Percentiles rank a stretch among this genome's conserved stretches.
phyloP scores from a whole-genome alignment of 2,113 vertebrate genomes.

The Lophura nycthemera region DNA sequence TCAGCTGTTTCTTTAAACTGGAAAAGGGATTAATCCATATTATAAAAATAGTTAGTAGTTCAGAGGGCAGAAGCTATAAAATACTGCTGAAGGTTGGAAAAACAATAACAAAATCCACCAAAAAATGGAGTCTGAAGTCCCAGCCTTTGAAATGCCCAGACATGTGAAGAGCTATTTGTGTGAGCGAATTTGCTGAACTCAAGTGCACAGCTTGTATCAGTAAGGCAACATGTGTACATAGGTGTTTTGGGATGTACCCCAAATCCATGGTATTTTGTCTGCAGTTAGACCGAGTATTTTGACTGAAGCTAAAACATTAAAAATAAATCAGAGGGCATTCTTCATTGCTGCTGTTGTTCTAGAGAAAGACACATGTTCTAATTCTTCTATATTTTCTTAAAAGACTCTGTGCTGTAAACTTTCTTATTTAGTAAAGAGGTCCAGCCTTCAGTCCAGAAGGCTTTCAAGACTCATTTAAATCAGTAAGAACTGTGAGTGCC shows the following conservation, averaged over 20 bases:
- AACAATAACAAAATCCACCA: slow-evolving; percentile 28
- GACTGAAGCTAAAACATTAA: neutral
- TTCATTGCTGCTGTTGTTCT: neutral
- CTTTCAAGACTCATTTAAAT: slow-evolving; percentile 25
- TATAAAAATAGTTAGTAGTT: slow-evolving; percentile 51
- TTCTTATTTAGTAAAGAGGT: neutral
- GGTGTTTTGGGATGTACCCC: neutral
- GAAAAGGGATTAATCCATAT: slow-evolving; percentile 46
- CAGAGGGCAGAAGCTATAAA: slow-evolving; percentile 48
- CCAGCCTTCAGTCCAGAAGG: neutral
- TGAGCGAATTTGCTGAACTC: rapidly evolving
- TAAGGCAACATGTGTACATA: neutral
- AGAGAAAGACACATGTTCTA: neutral
- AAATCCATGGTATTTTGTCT: neutral
- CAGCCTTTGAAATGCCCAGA: neutral
- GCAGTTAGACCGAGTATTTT: neutral
- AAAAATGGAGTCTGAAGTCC: neutral
- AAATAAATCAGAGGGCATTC: neutral
- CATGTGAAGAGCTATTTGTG: neutral
- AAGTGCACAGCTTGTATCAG: neutral
- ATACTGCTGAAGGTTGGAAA: slow-evolving; percentile 1
- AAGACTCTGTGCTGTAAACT: neutral
- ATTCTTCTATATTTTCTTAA: neutral
- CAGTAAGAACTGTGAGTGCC: neutral
- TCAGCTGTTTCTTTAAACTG: slow-evolving; percentile 66